Conservation (phyloP, 1,140 invertebrate species). For the Ceratina calcarata region DNA sequence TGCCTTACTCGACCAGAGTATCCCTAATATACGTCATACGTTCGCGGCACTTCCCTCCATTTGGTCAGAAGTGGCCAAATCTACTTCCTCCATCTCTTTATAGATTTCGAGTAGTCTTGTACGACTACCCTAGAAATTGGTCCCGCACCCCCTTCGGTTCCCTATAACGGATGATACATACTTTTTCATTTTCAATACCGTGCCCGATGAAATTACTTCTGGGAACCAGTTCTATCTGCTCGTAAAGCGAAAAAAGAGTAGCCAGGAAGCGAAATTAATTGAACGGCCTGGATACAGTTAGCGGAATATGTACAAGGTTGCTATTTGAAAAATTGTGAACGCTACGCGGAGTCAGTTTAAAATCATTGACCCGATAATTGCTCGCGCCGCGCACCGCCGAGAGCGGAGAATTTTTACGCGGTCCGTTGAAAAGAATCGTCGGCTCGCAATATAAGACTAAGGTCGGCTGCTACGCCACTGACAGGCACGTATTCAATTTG, state of each 20-base stretch:
- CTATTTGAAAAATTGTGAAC: background rate
- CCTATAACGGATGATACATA: constrained; percentile 15
- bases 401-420: background rate
- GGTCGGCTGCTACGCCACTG: constrained; percentile 54
- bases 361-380: background rate
- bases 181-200: constrained; percentile 6
- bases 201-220: background rate
- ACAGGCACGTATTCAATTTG: constrained; percentile 70
- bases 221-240: too few species aligned
- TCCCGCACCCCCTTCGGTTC: constrained; percentile 19
- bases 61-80: constrained; percentile 58
- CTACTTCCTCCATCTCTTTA: constrained; percentile 57
- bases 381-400: too few species aligned
- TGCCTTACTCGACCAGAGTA: constrained; percentile 79
- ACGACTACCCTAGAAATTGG: constrained; percentile 38
- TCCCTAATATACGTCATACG: constrained; percentile 81
- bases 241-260: background rate
- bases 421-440: constrained; percentile 10
- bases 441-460: constrained; percentile 2
- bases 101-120: constrained; percentile 49
- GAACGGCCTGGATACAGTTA: background rate
- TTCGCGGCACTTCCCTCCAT: constrained; percentile 74
- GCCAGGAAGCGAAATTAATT: background rate
- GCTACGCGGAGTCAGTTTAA: background rate
- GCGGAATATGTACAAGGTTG: background rate